Evolutionary conservation across 2,888 invertebrate genomes (phyloP), one percentile per base, ranked within the genome.

Genomic region (Heliconius cydno): DNA sequence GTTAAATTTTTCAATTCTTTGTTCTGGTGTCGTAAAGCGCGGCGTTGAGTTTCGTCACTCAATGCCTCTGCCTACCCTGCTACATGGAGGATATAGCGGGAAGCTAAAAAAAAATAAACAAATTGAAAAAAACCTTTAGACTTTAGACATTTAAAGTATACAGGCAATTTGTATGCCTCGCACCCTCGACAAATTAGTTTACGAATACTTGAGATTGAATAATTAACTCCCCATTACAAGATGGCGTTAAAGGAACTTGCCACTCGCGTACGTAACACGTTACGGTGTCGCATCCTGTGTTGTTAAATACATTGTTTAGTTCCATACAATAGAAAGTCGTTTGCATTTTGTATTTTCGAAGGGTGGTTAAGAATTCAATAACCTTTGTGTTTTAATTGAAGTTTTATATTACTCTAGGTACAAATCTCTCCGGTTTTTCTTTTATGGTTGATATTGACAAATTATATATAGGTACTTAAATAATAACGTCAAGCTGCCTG

Each of bases 181-280:
- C 68, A 70, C 80, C 34, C 73, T 67, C 41, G 76, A 81, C 81
- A 82, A 87, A 89, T 87, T 86, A 85, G 85, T 87, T 89, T 82
- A 81, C 80, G 85, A 86, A 88, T 86, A 85, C 86, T 87, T 85
- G 81, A 83, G 83, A 88, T 85, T 83, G 81, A 82, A 85, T 85
- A 86, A 86, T 87, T 86, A 87, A 86, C 86, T 79, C 80, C 78
- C 80, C 77, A 83, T 81, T 76, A 82, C 66, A 79, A 80, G 80
- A 76, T 78, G 41, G 66, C 74, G 80, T 76, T 80, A 65, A 74
- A 78, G 76, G 63, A 79, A 82, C 70, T 82, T 77, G 34, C 76
- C 75, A 77, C 74, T 79, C 65, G 41, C 52, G 76, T 75, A 41
- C 38, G 38, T 41, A 12, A 41, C 34, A 75, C 76, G 77, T 82